These are phyloP conservation scores for Drosophila borealis DNA, from an alignment of 2,888 invertebrate genomes.

Conservation along the genomic window DNA sequence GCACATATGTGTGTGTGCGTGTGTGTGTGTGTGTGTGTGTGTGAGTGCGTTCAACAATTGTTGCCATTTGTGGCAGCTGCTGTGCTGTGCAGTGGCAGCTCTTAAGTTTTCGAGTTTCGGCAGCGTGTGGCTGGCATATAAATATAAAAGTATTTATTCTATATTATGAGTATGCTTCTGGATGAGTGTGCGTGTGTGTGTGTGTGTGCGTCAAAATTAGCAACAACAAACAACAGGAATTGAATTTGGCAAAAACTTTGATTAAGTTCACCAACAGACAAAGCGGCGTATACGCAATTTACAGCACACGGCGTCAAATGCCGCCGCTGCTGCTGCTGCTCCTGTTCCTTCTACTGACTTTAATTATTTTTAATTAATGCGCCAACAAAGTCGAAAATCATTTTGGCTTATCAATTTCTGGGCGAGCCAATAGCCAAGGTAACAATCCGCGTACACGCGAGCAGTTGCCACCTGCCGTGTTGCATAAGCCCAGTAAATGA, in stretches of 20 bases:
- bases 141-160: slow-evolving; percentile 31
- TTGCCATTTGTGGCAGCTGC: slow-evolving; percentile 63
- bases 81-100: slow-evolving; percentile 28
- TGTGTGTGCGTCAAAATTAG: slow-evolving; percentile 8
- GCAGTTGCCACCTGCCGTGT: slow-evolving; percentile 51
- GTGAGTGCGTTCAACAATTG: slow-evolving; percentile 42
- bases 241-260: slow-evolving; percentile 29
- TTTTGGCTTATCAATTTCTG: slow-evolving; percentile 54
- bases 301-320: slow-evolving; percentile 21
- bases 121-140: slow-evolving; percentile 17
- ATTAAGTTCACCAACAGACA: slow-evolving; percentile 51
- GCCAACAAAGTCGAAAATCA: slow-evolving; percentile 54
- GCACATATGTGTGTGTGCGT: slow-evolving; percentile 6
- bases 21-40: slow-evolving; percentile 9
- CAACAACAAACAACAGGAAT: slow-evolving; percentile 1
- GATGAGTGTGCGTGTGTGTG: slow-evolving; percentile 5
- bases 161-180: slow-evolving; percentile 13
- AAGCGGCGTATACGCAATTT: slow-evolving; percentile 64
- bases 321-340: neutral
- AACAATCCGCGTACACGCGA: slow-evolving; percentile 28
- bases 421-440: slow-evolving; percentile 3
- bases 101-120: slow-evolving; percentile 13
- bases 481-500: slow-evolving; percentile 55
- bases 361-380: slow-evolving; percentile 71
- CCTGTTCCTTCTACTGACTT: slow-evolving; percentile 7